These are phyloP conservation scores for Archivesica marissinica DNA, from an alignment of 1,140 invertebrate species.

Conservation along the genomic window DNA sequence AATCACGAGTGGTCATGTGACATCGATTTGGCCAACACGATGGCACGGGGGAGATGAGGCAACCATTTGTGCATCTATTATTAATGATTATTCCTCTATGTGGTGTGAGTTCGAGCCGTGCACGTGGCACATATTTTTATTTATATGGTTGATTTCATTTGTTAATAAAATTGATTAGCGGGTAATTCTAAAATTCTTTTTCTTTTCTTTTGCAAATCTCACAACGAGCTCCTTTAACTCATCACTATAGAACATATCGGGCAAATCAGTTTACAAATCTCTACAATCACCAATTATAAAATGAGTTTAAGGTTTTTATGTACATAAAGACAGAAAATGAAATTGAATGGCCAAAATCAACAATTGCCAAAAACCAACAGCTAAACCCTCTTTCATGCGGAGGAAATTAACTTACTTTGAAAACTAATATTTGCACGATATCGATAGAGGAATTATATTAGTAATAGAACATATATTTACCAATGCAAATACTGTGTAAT, in stretches of 20 bases:
- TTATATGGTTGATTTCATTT: no score
- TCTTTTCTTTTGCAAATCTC: no score
- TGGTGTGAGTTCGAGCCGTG: no score
- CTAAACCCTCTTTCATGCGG: conserved; percentile 41
- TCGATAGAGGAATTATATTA: conserved; percentile 55
- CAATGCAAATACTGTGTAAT: conserved; percentile 13
- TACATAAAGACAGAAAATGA: conserved; percentile 40
- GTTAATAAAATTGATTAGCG: no score
- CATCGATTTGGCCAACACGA: no score
- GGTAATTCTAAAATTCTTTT: no score
- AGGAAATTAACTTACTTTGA: conserved; percentile 62
- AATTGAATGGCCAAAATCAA: conserved; percentile 59
- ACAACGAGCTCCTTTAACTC: no score
- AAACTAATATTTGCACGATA: conserved; percentile 53
- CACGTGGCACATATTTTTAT: no score
- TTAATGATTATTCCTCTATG: no score
- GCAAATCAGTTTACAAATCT: conserved; percentile 30
- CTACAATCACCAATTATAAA: conserved; percentile 26
- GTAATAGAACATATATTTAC: conserved; percentile 42
- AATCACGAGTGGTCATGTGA: no score
- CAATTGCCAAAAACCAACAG: conserved; percentile 31
- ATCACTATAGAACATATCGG: neutral
- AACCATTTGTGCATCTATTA: no score
- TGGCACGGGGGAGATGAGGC: no score
- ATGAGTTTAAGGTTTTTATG: conserved; percentile 11